phyloP scores from a whole-genome alignment of 2,113 vertebrate species.

The Planiliza haematocheilus region DNA sequence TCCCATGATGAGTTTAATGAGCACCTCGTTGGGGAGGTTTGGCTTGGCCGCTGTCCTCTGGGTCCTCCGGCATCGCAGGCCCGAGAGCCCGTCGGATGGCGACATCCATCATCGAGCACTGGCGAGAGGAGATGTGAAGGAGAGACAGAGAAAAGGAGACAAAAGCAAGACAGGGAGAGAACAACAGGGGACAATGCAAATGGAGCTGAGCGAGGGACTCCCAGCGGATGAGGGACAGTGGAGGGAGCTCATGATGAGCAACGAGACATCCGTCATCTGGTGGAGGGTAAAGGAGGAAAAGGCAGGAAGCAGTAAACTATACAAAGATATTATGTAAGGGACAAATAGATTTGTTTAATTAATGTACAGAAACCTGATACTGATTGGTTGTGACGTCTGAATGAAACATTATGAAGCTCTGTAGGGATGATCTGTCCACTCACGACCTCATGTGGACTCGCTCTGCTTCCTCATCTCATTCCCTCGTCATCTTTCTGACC shows the following conservation, averaged over 20 bases:
- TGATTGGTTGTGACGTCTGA: no score
- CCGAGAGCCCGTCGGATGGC: conserved; percentile 41
- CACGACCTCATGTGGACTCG: no score
- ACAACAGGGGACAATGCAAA: conserved; percentile 19
- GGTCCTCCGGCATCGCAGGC: conserved; percentile 55
- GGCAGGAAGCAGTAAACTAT: not conserved
- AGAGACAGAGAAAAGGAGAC: conserved; percentile 26
- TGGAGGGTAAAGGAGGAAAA: conserved; percentile 13
- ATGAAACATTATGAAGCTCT: no score
- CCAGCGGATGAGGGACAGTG: conserved; percentile 28
- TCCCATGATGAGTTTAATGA: conserved; percentile 76
- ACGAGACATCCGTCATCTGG: conserved; percentile 52
- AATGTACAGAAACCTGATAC: no score
- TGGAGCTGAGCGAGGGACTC: conserved; percentile 41
- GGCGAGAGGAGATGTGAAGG: conserved; percentile 20
- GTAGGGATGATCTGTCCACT: no score
- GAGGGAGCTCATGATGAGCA: conserved; percentile 42
- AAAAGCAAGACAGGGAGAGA: conserved; percentile 4
- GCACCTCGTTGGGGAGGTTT: conserved; percentile 56
- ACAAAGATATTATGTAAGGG: no score
- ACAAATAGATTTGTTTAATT: no score
- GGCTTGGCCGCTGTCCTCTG: conserved; percentile 60
- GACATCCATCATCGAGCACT: conserved; percentile 56
- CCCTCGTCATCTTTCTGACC: no score
- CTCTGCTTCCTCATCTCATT: no score